These are phyloP conservation scores for Platanista minor DNA, from an alignment of 2,113 vertebrate genomes.

Conservation along the genomic window DNA sequence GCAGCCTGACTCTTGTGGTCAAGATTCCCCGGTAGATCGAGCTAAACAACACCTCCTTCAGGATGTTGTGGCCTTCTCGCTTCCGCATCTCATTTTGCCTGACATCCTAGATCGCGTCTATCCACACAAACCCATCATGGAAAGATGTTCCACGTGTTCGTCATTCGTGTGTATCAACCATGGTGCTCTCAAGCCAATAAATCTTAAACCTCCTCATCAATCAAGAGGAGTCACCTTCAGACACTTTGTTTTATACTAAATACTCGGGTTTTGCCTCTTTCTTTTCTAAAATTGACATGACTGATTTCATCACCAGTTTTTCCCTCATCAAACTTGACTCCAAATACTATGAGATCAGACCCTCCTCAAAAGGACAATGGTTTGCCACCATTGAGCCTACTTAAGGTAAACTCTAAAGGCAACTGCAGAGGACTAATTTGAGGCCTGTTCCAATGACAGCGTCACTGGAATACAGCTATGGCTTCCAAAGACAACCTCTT, in stretches of 20 bases:
- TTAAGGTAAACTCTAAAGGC: background rate
- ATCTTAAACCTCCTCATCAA: background rate
- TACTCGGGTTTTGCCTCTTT: background rate
- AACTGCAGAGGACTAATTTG: background rate
- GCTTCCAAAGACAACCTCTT: background rate
- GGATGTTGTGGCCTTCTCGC: background rate
- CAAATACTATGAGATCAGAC: background rate
- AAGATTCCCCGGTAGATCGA: background rate
- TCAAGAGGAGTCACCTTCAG: background rate
- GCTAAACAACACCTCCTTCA: background rate
- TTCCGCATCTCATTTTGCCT: background rate
- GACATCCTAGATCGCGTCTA: background rate
- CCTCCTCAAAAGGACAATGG: background rate
- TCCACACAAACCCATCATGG: background rate
- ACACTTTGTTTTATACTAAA: background rate
- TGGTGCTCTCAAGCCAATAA: background rate
- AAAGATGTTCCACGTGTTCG: background rate
- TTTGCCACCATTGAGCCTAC: background rate
- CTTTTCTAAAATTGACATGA: background rate
- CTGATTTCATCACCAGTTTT: background rate
- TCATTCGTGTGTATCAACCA: rapidly evolving
- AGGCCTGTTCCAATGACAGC: background rate
- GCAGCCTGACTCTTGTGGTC: background rate
- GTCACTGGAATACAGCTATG: background rate
- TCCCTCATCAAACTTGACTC: background rate